phyloP scores from a whole-genome alignment of 2,888 invertebrate genomes.

The Ennomos quercinarius region DNA sequence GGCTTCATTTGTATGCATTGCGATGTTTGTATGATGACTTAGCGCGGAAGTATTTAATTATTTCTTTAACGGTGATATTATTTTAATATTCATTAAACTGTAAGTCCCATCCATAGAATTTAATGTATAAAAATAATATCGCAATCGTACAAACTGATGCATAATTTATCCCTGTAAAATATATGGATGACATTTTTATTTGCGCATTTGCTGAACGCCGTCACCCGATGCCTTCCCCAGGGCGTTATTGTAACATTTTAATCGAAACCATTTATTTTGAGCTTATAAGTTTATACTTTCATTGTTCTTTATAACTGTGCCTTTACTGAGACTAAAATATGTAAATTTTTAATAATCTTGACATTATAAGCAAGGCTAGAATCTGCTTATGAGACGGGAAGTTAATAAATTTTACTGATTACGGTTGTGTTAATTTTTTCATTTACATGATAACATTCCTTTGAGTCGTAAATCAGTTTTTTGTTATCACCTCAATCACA shows the following conservation, averaged over 20 bases:
- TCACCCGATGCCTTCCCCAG: conserved; percentile 31
- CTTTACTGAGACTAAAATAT: conserved; percentile 37
- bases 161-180: conserved; percentile 39
- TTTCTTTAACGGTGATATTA: conserved; percentile 13
- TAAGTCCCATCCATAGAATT: neutral
- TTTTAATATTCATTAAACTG: conserved; percentile 2
- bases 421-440: conserved; percentile 51
- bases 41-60: conserved; percentile 16
- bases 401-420: conserved; percentile 56
- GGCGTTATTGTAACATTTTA: conserved; percentile 34
- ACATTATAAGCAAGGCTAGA: conserved; percentile 61
- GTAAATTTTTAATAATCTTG: conserved; percentile 55
- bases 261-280: conserved; percentile 32
- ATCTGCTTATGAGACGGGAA: conserved; percentile 54
- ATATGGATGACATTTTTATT: conserved; percentile 42
- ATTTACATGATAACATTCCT: conserved; percentile 47
- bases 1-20: conserved; percentile 37
- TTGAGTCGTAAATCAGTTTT: conserved; percentile 47
- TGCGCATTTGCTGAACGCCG: conserved; percentile 30
- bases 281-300: conserved; percentile 23
- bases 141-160: conserved; percentile 6
- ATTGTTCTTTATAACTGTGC: conserved; percentile 21
- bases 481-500: conserved; percentile 6
- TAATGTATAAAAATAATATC: conserved; percentile 8
- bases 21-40: conserved; percentile 13